Evolutionary conservation across 2,888 invertebrate genomes (phyloP), one percentile per base, ranked within the genome.

Genomic region (Pelosia muscerda): DNA sequence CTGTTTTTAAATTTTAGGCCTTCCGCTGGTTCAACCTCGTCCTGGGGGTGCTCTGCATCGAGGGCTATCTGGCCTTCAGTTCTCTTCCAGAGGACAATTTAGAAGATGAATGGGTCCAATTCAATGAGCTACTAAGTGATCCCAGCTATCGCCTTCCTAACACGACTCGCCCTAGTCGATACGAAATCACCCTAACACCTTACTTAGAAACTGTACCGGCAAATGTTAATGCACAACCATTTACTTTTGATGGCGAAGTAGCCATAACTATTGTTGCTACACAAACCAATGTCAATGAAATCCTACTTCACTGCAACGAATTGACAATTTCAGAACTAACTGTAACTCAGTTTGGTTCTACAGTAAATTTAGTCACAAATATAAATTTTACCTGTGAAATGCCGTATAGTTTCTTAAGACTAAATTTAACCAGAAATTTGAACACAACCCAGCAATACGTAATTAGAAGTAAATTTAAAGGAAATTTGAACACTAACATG

Each of bases 401-500:
- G 73, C 87, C 85, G 0, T 86, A 84, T 49, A 86, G 84, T 42
- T 94, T 93, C 65, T 73, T 95, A 55, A 88, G 81, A 42, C 88
- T 94, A 9, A 73, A 72, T 1, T 86, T 88, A 0, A 74, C 56
- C 0, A 60, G 76, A 59, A 0, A 69, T 6, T 75, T 94, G 58
- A n/a, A 19, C 28, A 0, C 74, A 0, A 69, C 71, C 2, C 78
- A 74, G 42, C 84, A 96, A 66, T 98, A 98, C 85, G 87, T 94
- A 53, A 89, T 98, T 53, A 91, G 89, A 68, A 96, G 97, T 63
- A 95, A 94, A 55, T 98, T 96, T 83, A 91, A 89, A 31, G 98
- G 98, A 0, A 93, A 95, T 63, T 91, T 98, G 49, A 96, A 97
- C 88, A 96, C 96, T 73, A 95, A 96, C 72, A 95, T 98, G 87